These are phyloP conservation scores for Hermaeophaga mercurialis DNA, from an alignment of 2,888 invertebrate genomes.

Conservation along the genomic window DNA sequence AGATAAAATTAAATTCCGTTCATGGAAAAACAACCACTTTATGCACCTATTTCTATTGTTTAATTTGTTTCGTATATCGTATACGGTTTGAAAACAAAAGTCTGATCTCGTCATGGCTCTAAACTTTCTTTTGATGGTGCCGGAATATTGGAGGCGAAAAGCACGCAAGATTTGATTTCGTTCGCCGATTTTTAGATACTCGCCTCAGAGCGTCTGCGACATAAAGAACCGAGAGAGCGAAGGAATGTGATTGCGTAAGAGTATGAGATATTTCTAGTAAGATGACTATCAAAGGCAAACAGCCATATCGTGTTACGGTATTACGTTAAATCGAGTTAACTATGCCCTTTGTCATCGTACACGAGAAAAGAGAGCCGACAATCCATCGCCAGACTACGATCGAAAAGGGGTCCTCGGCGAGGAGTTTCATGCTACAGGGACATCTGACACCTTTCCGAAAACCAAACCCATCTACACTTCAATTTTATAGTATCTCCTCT, in stretches of 20 bases:
- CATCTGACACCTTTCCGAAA: conserved; percentile 22
- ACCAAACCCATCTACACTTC: too few species aligned
- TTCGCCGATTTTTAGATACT: too few species aligned
- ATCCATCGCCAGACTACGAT: conserved; percentile 34
- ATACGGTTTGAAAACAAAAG: too few species aligned
- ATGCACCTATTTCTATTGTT: too few species aligned
- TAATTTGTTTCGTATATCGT: too few species aligned
- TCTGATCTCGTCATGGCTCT: too few species aligned
- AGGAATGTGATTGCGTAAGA: conserved; percentile 30
- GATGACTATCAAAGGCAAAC: conserved; percentile 43
- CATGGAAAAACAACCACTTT: too few species aligned
- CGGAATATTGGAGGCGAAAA: too few species aligned
- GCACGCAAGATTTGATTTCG: too few species aligned
- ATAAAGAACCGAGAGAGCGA: not conserved
- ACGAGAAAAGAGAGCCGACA: conserved; percentile 31
- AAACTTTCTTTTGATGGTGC: too few species aligned
- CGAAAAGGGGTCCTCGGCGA: conserved; percentile 30
- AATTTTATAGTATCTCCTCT: too few species aligned
- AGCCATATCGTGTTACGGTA: conserved; percentile 45
- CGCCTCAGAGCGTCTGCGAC: not conserved
- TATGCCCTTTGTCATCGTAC: conserved; percentile 43
- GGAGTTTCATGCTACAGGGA: conserved; percentile 16
- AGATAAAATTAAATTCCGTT: too few species aligned
- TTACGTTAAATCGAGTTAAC: conserved; percentile 44
- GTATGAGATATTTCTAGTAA: conserved; percentile 38